A percentile compares a stretch with the other conserved stretches of the same genome.
phyloP scores from a whole-genome alignment of 1,140 invertebrate species.

The Lepidotrigona ventralis region DNA sequence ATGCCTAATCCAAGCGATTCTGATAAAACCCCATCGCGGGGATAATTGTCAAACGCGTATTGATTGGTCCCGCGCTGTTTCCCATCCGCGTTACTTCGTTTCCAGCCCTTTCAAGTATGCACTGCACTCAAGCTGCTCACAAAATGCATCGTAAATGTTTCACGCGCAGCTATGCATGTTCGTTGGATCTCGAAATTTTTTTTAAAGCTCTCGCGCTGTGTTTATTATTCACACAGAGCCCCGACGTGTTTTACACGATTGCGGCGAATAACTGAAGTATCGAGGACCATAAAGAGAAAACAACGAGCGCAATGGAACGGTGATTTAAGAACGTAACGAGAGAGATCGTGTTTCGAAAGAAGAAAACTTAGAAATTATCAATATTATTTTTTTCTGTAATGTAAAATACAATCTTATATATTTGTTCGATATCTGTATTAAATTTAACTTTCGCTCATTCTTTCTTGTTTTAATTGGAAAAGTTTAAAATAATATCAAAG shows the following conservation, averaged over 20 bases:
- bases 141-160: conserved; percentile 17
- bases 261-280: not conserved
- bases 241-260: not conserved
- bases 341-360: not conserved
- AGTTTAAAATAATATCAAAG: not conserved
- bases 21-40: not conserved
- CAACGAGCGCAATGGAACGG: not conserved
- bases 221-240: not conserved
- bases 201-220: not conserved
- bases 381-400: no score
- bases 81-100: conserved; percentile 9
- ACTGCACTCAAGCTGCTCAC: not conserved
- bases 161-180: no score
- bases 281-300: not conserved
- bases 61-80: not conserved
- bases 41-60: conserved; percentile 5
- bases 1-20: conserved; percentile 2
- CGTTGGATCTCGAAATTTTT: not conserved
- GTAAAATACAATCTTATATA: no score
- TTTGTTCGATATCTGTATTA: no score
- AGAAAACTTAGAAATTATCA: no score
- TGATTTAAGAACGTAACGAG: no score
- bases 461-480: not conserved
- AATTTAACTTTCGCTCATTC: no score
- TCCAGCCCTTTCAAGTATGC: not conserved